These are phyloP conservation scores for Myodes glareolus DNA, from an alignment of 2,113 vertebrate genomes.

Conservation along the genomic window DNA sequence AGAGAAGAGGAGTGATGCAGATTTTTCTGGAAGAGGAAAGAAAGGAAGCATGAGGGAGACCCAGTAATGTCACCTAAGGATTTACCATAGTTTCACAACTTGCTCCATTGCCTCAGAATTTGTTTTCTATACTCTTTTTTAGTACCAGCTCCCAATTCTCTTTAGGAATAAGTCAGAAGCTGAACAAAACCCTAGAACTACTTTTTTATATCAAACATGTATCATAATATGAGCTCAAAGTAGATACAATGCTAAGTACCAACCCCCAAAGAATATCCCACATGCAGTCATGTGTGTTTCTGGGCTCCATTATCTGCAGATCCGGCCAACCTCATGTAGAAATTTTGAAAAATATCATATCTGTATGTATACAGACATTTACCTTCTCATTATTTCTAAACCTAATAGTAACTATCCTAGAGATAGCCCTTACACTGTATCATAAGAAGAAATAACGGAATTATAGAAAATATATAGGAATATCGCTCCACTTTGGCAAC, in stretches of 20 bases:
- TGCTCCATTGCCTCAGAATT: background rate
- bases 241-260: background rate
- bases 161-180: background rate
- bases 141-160: background rate
- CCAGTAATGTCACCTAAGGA: background rate
- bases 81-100: background rate
- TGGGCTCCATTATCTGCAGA: background rate
- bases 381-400: background rate
- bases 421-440: background rate
- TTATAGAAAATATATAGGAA: background rate
- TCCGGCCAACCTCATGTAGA: background rate
- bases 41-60: background rate
- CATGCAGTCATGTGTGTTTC: background rate
- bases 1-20: background rate
- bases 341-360: background rate
- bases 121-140: background rate
- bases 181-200: background rate
- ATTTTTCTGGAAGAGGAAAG: background rate
- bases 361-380: background rate
- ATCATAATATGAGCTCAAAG: slow-evolving; percentile 5
- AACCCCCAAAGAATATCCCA: background rate
- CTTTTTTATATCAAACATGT: background rate
- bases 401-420: background rate
- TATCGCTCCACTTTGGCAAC: background rate
- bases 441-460: background rate